Evolutionary conservation across 2,797 vertebrate species (phyloP).

Genomic region (Smutsia temminckii): DNA sequence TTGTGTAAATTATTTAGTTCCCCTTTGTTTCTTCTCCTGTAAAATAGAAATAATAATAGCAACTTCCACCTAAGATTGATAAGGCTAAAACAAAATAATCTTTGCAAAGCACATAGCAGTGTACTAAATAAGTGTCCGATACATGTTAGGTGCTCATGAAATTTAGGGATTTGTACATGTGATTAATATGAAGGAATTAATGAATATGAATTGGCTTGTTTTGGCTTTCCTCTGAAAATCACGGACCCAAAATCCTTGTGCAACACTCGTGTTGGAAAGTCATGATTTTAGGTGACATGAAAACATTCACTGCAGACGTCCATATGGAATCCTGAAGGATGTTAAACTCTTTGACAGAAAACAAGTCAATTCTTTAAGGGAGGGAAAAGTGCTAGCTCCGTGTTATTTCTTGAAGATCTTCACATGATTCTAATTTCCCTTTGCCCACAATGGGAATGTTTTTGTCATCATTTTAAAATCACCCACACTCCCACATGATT

Average conservation of each 20-base stretch:
- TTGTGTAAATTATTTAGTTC: background rate
- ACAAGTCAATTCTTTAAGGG: background rate
- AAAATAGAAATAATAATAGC: background rate
- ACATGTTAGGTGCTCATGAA: background rate
- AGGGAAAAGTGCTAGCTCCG: background rate
- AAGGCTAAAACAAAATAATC: background rate
- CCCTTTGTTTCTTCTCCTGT: background rate
- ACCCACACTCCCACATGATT: background rate
- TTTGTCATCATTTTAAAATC: background rate
- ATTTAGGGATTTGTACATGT: background rate
- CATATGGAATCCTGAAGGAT: background rate
- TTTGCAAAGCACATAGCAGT: background rate
- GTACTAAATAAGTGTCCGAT: background rate
- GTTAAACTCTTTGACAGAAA: background rate
- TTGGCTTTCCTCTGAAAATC: background rate
- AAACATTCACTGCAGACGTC: background rate
- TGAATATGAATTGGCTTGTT: background rate
- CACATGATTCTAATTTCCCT: background rate
- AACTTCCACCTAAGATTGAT: background rate
- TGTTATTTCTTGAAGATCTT: background rate
- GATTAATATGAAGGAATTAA: background rate
- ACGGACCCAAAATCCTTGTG: background rate
- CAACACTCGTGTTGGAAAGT: background rate
- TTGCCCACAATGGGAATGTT: background rate
- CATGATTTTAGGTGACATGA: background rate